Evolutionary conservation across 1,140 invertebrate genomes (phyloP), one percentile per base, ranked within the genome.

Genomic region (Drosophila trapezifrons): DNA sequence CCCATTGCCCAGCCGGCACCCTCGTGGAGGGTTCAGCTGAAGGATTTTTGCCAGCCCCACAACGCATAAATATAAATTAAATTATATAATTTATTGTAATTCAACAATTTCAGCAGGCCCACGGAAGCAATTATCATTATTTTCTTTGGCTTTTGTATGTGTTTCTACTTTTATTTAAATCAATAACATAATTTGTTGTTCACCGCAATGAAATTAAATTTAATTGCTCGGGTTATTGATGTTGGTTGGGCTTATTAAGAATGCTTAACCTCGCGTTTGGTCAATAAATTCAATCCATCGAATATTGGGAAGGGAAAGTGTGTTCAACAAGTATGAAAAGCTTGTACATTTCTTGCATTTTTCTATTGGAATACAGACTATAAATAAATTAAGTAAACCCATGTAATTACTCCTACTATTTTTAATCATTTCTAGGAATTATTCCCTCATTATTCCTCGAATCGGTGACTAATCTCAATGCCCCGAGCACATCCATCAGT

Each of bases 21-120:
- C n/a, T n/a, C n/a, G n/a, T n/a, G n/a, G n/a, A n/a, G n/a, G n/a
- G n/a, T n/a, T n/a, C n/a, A n/a, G n/a, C n/a, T n/a, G n/a, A n/a
- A n/a, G n/a, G n/a, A n/a, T n/a, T n/a, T n/a, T n/a, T n/a, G n/a
- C n/a, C n/a, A n/a, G n/a, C n/a, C n/a, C n/a, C n/a, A n/a, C n/a
- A n/a, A n/a, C n/a, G n/a, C n/a, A n/a, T n/a, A n/a, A 83, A 86
- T 87, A 86, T 79, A 87, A 86, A 86, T 79, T 87, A 76, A 86
- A 83, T 83, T 87, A 85, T 87, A 78, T 83, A 77, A 86, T 86
- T 86, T 86, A 79, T 76, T 82, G 70, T 86, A 85, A 85, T 86
- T 81, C 65, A 81, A 73, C 79, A 40, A 58, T 80, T 80, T 78
- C 64, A 85, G 60, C 60, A 37, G 54, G 37, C 40, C 59, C 58